These are phyloP conservation scores for Salvelinus namaycush DNA, from an alignment of 2,113 vertebrate genomes.

Conservation along the genomic window DNA sequence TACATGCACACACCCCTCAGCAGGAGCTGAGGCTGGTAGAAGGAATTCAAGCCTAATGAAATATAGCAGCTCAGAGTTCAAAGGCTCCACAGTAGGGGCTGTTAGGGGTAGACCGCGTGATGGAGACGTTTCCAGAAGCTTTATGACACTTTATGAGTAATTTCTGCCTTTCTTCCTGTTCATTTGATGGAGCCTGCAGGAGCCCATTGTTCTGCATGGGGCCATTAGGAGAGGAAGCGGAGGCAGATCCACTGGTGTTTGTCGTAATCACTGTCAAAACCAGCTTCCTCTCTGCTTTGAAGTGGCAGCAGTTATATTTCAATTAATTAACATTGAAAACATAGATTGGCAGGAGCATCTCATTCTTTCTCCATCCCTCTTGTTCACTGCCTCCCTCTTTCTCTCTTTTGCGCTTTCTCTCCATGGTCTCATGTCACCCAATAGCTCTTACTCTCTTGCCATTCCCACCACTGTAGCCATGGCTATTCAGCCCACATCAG, in stretches of 20 bases:
- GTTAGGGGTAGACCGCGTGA: constrained; percentile 55
- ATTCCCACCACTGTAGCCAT: constrained; percentile 69
- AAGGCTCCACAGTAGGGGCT: constrained; percentile 66
- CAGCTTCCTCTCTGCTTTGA: constrained; percentile 10
- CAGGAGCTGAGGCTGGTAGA: constrained; percentile 50
- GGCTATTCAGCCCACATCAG: constrained; percentile 67
- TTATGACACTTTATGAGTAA: constrained; percentile 52
- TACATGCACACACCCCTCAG: constrained; percentile 20
- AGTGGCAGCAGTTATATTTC: constrained; percentile 18
- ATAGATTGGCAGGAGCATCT: constrained; percentile 50
- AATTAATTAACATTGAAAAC: constrained; percentile 37
- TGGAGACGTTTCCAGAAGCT: constrained; percentile 70
- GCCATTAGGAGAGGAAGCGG: constrained; percentile 39
- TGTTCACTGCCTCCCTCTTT: neutral
- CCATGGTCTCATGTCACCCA: constrained; percentile 62
- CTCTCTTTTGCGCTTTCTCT: neutral
- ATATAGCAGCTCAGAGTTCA: constrained; percentile 70
- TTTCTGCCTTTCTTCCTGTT: constrained; percentile 43
- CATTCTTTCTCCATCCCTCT: constrained; percentile 52
- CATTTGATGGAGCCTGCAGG: constrained; percentile 53
- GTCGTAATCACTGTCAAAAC: neutral
- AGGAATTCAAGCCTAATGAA: constrained; percentile 65
- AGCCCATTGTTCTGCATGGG: constrained; percentile 26
- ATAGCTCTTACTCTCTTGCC: constrained; percentile 56
- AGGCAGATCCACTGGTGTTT: constrained; percentile 30